Percentiles rank a stretch among this genome's conserved stretches.
Evolutionary conservation across 2,113 vertebrate species (phyloP).

Genomic region (Strix aluco): DNA sequence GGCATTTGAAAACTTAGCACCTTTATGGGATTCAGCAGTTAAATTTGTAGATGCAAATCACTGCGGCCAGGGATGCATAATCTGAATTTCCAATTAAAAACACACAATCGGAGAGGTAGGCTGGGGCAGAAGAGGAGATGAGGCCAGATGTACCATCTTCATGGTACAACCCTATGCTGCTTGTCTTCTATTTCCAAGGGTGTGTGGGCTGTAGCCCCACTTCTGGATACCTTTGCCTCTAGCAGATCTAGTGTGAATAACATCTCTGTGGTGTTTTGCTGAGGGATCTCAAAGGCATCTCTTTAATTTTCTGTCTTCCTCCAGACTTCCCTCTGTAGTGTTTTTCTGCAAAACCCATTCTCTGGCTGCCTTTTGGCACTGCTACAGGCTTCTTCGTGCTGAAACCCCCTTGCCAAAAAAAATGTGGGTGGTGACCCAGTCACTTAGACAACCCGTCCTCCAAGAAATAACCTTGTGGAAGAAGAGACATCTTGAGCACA

Average conservation of each 20-base stretch:
- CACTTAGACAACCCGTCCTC: not conserved
- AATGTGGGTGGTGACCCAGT: not conserved
- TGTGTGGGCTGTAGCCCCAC: not conserved
- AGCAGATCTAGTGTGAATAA: not conserved
- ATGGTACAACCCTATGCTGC: not conserved
- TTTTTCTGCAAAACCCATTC: conserved; percentile 32
- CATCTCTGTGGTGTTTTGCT: not conserved
- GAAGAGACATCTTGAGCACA: not conserved
- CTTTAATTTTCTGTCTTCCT: not conserved
- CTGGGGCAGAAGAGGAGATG: not conserved
- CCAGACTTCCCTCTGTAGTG: not conserved
- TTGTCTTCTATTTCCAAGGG: not conserved
- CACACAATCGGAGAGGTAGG: not conserved
- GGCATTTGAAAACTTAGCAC: not conserved
- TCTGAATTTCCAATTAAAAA: not conserved
- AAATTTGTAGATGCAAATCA: not conserved
- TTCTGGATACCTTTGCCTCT: not conserved
- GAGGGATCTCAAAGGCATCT: not conserved
- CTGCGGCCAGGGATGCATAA: not conserved
- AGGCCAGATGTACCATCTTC: not conserved
- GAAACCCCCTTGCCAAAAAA: not conserved
- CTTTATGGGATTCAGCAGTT: not conserved
- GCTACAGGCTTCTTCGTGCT: not conserved
- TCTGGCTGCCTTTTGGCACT: conserved; percentile 11
- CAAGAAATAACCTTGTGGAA: not conserved